Conservation (phyloP, 1,140 invertebrate genomes). For the Onthophagus taurus region DNA sequence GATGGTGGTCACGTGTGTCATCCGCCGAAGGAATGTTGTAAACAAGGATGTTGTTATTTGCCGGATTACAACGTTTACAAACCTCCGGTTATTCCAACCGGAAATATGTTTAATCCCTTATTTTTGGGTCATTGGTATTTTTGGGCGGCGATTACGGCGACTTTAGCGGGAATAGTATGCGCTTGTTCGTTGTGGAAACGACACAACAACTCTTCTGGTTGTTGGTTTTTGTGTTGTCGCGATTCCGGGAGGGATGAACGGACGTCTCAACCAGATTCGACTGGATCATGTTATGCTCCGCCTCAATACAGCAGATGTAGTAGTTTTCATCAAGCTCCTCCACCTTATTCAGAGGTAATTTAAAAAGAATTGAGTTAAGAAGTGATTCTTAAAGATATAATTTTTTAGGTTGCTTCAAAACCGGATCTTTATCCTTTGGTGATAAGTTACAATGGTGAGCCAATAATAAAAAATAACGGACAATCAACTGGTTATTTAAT, state of each 20-base stretch:
- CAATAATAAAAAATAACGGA: slow-evolving; percentile 48
- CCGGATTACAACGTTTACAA: slow-evolving; percentile 35
- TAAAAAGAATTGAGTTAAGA: not conserved
- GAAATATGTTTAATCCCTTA: slow-evolving; percentile 40
- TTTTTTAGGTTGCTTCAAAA: slow-evolving; percentile 64
- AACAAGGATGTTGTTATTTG: slow-evolving; percentile 55
- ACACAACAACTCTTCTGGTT: too few relatives aligned
- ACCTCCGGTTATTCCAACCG: slow-evolving; percentile 38
- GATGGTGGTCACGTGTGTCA: slow-evolving; percentile 46
- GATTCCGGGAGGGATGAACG: slow-evolving; percentile 35
- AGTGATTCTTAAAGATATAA: not conserved
- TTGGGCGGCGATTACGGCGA: slow-evolving; percentile 51
- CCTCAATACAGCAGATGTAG: slow-evolving; percentile 68
- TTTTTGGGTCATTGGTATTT: slow-evolving; percentile 44
- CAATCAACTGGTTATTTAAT: slow-evolving; percentile 64
- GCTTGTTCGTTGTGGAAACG: slow-evolving; percentile 55
- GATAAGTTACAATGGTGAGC: slow-evolving; percentile 60
- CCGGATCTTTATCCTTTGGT: slow-evolving; percentile 75
- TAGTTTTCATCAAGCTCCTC: slow-evolving; percentile 64
- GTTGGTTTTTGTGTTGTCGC: slow-evolving; percentile 40
- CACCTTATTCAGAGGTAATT: slow-evolving; percentile 69
- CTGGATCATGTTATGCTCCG: slow-evolving; percentile 64
- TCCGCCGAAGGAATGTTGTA: slow-evolving; percentile 57
- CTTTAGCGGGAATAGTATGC: slow-evolving; percentile 50
- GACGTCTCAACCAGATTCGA: slow-evolving; percentile 59